These are phyloP conservation scores for Sussaba pulchella DNA, from an alignment of 2,888 invertebrate species.

Conservation along the genomic window DNA sequence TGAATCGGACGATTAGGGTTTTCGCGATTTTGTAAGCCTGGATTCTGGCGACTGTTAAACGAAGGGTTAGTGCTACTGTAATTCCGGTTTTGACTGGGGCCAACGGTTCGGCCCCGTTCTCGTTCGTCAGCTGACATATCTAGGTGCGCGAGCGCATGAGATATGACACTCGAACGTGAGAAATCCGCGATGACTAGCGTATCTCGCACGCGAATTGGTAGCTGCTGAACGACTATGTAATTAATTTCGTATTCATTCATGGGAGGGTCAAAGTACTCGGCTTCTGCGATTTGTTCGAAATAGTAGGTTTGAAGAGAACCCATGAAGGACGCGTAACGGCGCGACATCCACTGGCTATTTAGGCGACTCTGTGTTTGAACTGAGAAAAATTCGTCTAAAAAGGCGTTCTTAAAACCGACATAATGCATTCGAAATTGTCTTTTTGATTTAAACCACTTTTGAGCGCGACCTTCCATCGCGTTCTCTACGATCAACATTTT, in stretches of 20 bases:
- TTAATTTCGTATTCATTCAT: too few relatives aligned
- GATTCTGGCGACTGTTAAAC: not conserved
- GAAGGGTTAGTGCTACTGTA: too few relatives aligned
- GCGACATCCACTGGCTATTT: too few relatives aligned
- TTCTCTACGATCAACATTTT: not conserved
- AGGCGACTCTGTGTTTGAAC: too few relatives aligned
- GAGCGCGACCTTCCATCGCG: too few relatives aligned
- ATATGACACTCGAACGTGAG: not conserved
- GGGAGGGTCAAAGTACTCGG: too few relatives aligned
- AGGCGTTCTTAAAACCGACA: conserved; percentile 27
- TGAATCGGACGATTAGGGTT: too few relatives aligned
- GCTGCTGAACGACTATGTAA: too few relatives aligned
- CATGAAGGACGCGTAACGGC: too few relatives aligned
- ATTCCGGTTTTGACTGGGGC: not conserved
- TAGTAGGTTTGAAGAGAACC: conserved; percentile 41
- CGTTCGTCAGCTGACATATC: conserved; percentile 4
- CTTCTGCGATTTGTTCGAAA: conserved; percentile 1
- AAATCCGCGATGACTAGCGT: conserved; percentile 4
- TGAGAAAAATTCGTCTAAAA: conserved; percentile 53
- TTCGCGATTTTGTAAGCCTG: too few relatives aligned
- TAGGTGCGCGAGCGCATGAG: not conserved
- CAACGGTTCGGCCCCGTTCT: not conserved
- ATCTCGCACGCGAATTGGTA: not conserved
- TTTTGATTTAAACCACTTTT: not conserved
- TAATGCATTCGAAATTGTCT: not conserved